Conservation (phyloP, 1,140 invertebrate genomes). For the Brachionus manjavacas region DNA sequence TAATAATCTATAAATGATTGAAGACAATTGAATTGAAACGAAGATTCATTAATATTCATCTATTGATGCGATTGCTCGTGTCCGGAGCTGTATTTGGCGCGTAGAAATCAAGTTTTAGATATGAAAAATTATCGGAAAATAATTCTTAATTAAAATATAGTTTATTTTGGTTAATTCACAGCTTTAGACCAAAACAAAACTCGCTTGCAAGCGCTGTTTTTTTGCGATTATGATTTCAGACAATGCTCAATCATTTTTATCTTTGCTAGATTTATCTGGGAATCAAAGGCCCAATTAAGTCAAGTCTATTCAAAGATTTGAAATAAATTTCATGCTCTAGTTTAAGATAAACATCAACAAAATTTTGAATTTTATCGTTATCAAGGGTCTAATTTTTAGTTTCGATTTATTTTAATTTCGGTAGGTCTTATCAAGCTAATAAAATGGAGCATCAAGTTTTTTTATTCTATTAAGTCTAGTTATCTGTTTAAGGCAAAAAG, state of each 20-base stretch:
- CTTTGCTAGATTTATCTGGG: conserved; percentile 1
- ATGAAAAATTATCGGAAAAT: conserved; percentile 7
- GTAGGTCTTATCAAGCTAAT: not conserved
- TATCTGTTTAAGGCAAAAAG: not conserved
- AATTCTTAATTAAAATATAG: not conserved
- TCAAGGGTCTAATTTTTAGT: not conserved
- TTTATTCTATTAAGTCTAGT: not conserved
- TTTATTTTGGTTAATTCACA: not conserved
- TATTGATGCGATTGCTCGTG: not conserved
- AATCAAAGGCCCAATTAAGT: conserved; percentile 3
- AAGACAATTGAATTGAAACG: not conserved
- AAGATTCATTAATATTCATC: conserved; percentile 33
- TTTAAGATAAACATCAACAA: conserved; percentile 18
- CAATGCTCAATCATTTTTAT: not conserved
- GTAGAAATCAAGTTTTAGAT: not conserved
- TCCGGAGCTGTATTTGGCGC: not conserved
- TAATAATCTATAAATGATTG: not conserved
- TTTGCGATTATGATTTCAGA: not conserved
- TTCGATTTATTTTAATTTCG: not conserved
- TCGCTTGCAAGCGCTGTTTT: not conserved
- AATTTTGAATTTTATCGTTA: not conserved
- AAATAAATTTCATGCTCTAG: conserved; percentile 27
- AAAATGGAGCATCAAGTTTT: not conserved
- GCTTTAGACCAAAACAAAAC: not conserved
- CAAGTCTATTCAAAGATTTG: not conserved